Evolutionary conservation across 2,113 vertebrate species (phyloP), one percentile per base, ranked within the genome.

Genomic region (Oreotrochilus melanogaster): DNA sequence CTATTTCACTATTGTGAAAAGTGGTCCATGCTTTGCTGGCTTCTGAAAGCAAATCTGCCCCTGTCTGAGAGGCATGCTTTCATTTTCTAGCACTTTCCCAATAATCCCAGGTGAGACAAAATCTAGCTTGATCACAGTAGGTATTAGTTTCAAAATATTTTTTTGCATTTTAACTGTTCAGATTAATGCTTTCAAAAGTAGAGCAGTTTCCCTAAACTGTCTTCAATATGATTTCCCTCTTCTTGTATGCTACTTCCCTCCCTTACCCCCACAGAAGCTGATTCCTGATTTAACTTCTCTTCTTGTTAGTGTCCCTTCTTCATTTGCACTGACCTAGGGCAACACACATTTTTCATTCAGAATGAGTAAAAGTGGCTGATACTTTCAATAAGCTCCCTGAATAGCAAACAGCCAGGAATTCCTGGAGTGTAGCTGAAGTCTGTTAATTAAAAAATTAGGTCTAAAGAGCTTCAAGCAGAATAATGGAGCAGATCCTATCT

Each of bases 381-480:
- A 84, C 25, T 75, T 91, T 93, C 65, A 89, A 96, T 89, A 64
- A 85, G 23, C 13, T 94, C 74, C 66, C 79, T 78, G 33, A 3
- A 15, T 42, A 90, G 76, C 65, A 96, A 95, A 78, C 66, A 94
- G 17, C 35, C 83, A 71, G 71, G 51, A 8, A 51, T 45, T 89
- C 37, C 56, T 21, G 11, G 31, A 92, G 30, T 75, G 64, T 87
- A 13, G 22, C 8, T 74, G 67, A 96, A 73, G 31, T 64, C 92
- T 60, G 54, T 86, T 97, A 96, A 97, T 96, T 92, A 95, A 94
- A 88, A 96, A 70, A 66, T 28, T 35, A n/a, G 8, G 22, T 56
- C n/a, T 87, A 57, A 88, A 70, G 69, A 89, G 78, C 86, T 94
- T 67, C 42, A 33, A 96, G 94, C 73, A 96, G 78, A 71, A 95